Percentiles rank a stretch among this genome's conserved stretches.
Conservation (phyloP, 2,888 invertebrate species). For the Scelioninae gen. 1 region DNA sequence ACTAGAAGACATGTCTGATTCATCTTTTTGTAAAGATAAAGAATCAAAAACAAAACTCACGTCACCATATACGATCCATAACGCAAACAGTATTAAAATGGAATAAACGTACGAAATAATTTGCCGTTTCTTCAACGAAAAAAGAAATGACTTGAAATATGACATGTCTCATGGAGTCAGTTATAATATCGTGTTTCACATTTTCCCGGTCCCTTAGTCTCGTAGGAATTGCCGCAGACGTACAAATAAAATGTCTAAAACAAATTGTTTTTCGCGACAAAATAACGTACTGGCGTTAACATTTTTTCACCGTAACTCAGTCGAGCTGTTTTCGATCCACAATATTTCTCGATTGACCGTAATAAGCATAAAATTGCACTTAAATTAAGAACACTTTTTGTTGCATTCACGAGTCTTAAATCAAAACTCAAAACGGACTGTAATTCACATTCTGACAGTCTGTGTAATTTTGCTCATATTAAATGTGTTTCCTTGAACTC, state of each 20-base stretch:
- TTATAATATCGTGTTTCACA: conserved; percentile 37
- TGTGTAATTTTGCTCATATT: conserved; percentile 33
- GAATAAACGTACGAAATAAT: conserved; percentile 28
- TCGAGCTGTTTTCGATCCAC: conserved; percentile 1
- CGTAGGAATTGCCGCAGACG: conserved; percentile 31
- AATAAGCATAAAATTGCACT: conserved; percentile 56
- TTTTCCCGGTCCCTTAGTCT: conserved; percentile 43
- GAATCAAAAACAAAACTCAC: too few relatives aligned
- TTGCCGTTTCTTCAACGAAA: conserved; percentile 8
- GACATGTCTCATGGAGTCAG: conserved; percentile 30
- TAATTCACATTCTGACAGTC: conserved; percentile 40
- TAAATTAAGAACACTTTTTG: conserved; percentile 35
- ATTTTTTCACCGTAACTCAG: neutral
- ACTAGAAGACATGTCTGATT: too few relatives aligned
- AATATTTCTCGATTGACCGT: conserved; percentile 17
- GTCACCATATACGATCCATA: too few relatives aligned
- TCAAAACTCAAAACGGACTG: conserved; percentile 39
- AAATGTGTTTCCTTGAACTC: conserved; percentile 59
- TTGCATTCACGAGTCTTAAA: conserved; percentile 43
- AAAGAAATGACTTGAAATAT: conserved; percentile 48
- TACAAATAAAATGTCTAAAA: conserved; percentile 19
- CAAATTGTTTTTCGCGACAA: conserved; percentile 48
- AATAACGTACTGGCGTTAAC: conserved; percentile 8
- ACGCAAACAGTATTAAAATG: neutral
- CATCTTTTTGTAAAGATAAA: too few relatives aligned